A percentile compares a stretch with the other conserved stretches of the same genome.
These are phyloP conservation scores for Iguana delicatissima DNA, from an alignment of 2,797 vertebrate genomes.

Conservation along the genomic window DNA sequence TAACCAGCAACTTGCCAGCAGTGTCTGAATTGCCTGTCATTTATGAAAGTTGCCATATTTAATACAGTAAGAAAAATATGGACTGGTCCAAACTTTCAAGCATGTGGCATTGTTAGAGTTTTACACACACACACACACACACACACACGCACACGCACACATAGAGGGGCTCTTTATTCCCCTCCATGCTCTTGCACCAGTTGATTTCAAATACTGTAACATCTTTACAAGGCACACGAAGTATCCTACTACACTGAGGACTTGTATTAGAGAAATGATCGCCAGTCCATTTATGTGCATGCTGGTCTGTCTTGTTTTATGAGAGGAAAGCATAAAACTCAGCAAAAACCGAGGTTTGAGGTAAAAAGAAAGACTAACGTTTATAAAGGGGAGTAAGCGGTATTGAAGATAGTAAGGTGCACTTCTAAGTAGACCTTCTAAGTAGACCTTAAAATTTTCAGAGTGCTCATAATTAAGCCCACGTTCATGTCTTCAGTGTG, in stretches of 20 bases:
- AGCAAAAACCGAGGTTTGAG: conserved; percentile 61
- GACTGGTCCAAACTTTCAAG: conserved; percentile 59
- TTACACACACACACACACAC: too few species aligned
- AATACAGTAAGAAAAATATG: conserved; percentile 57
- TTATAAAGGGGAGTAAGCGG: not conserved
- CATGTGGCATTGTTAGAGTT: conserved; percentile 57
- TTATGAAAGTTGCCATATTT: conserved; percentile 73
- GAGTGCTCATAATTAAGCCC: conserved; percentile 51
- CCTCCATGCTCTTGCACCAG: conserved; percentile 50
- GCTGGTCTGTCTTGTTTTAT: conserved; percentile 55
- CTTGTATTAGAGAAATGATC: conserved; percentile 68
- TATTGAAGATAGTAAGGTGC: not conserved
- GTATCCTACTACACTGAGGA: conserved; percentile 50
- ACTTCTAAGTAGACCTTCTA: not conserved
- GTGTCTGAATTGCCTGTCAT: conserved; percentile 75
- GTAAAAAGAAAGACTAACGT: conserved; percentile 52
- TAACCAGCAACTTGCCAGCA: conserved; percentile 73
- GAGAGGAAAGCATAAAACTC: conserved; percentile 71
- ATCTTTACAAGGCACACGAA: conserved; percentile 56
- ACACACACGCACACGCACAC: too few species aligned
- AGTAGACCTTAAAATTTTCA: conserved; percentile 64
- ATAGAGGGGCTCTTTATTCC: conserved; percentile 43
- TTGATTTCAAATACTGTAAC: conserved; percentile 46
- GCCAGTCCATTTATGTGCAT: conserved; percentile 50
- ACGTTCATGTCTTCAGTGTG: conserved; percentile 56